phyloP scores from a whole-genome alignment of 2,797 vertebrate genomes.

The Crenichthys baileyi region DNA sequence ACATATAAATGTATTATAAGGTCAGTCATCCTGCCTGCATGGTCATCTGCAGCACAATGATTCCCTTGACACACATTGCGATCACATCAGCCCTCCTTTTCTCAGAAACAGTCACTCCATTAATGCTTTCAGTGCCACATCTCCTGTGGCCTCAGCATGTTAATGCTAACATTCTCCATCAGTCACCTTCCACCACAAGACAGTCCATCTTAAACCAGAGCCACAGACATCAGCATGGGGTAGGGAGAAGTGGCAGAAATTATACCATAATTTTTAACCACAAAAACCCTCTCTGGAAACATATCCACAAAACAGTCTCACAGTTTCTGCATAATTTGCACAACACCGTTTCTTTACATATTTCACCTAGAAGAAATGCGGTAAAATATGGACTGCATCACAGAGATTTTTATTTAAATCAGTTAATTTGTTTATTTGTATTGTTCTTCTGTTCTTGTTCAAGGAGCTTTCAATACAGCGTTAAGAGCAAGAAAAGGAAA shows the following conservation, averaged over 20 bases:
- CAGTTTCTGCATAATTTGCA: background rate
- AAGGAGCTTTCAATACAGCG: conserved; percentile 5
- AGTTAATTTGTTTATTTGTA: conserved; percentile 5
- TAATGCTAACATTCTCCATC: conserved; percentile 73
- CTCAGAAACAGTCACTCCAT: conserved; percentile 73
- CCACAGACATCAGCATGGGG: conserved; percentile 49
- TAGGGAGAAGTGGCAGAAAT: conserved; percentile 43
- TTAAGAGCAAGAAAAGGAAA: background rate
- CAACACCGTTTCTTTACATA: conserved; percentile 9
- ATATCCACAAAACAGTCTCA: conserved; percentile 6
- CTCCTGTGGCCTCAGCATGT: conserved; percentile 71
- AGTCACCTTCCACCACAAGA: conserved; percentile 64
- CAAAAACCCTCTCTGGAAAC: conserved; percentile 8
- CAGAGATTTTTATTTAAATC: background rate
- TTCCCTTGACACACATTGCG: conserved; percentile 67
- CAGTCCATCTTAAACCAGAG: conserved; percentile 56
- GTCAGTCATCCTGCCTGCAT: conserved; percentile 49
- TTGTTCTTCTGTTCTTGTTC: background rate
- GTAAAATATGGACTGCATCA: conserved; percentile 1
- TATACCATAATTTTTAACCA: conserved; percentile 30
- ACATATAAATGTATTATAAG: conserved; percentile 67
- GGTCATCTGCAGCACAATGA: conserved; percentile 52
- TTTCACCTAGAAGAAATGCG: conserved; percentile 4
- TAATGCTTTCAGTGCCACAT: conserved; percentile 74
- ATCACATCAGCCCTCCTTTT: conserved; percentile 73